Percentiles rank a stretch among this genome's conserved stretches.
Conservation (phyloP, 2,113 vertebrate genomes). For the Nymphicus hollandicus region DNA sequence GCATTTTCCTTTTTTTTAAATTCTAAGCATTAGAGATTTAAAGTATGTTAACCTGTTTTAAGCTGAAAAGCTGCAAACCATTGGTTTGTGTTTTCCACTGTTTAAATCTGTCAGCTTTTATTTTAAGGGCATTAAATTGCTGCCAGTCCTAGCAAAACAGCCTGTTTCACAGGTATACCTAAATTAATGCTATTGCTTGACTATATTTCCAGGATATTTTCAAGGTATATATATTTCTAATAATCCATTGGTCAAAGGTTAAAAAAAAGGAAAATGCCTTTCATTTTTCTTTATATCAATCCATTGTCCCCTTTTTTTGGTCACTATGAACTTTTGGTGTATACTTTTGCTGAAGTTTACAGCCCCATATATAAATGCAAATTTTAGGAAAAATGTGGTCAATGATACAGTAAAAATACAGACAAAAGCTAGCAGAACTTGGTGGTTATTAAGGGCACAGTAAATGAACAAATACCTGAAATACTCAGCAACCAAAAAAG, state of each 20-base stretch:
- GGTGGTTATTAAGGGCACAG: not conserved
- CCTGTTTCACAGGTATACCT: not conserved
- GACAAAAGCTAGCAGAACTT: not conserved
- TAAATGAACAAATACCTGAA: not conserved
- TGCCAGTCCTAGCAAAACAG: not conserved
- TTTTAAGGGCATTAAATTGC: not conserved
- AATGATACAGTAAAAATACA: not conserved
- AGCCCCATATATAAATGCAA: not conserved
- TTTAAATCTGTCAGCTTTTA: not conserved
- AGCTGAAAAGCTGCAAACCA: not conserved
- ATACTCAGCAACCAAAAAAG: not conserved
- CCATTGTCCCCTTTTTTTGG: not conserved
- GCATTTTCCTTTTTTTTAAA: not conserved
- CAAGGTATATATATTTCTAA: not conserved
- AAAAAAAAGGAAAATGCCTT: not conserved
- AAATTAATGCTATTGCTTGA: not conserved
- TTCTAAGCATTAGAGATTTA: not conserved
- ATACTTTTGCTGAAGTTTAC: not conserved
- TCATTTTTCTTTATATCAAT: not conserved
- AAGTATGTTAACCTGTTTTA: not conserved
- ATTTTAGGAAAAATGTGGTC: fast-evolving
- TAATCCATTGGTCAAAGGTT: not conserved
- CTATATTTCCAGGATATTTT: not conserved
- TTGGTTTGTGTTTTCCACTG: not conserved
- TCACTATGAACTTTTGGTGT: fast-evolving